Conservation (phyloP, 2,888 invertebrate species). For the Agrenia bidenticulata region DNA sequence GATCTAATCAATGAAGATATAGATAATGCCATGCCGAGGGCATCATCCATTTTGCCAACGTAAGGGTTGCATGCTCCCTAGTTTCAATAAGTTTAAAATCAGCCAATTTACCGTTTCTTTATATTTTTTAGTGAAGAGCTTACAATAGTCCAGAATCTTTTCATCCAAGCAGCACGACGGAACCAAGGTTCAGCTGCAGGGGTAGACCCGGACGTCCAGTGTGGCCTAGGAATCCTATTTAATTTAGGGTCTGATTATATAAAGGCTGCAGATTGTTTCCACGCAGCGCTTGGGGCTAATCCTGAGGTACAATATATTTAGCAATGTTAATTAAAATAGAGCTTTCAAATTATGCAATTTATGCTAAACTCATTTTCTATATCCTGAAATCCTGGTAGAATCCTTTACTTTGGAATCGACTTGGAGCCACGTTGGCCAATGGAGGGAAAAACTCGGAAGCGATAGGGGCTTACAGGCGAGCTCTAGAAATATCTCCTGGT, state of each 20-base stretch:
- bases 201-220: conserved; percentile 88
- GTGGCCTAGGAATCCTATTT: conserved; percentile 91
- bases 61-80: conserved; percentile 25
- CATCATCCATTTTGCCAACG: conserved; percentile 42
- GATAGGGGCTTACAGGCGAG: conserved; percentile 90
- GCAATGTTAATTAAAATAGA: background rate
- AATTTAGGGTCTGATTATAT: conserved; percentile 92
- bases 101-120: too few species aligned
- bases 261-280: conserved; percentile 95
- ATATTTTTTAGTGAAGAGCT: conserved; percentile 61
- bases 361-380: too few species aligned
- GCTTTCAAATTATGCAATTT: background rate
- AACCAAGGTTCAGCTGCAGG: conserved; percentile 63
- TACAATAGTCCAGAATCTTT: conserved; percentile 71
- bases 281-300: conserved; percentile 79
- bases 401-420: conserved; percentile 92
- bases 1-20: conserved; percentile 54
- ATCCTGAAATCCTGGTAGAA: conserved; percentile 63
- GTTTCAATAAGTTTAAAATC: background rate
- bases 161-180: conserved; percentile 75
- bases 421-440: conserved; percentile 96
- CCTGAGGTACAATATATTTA: conserved; percentile 69
- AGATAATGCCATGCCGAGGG: conserved; percentile 23
- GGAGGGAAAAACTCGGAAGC: conserved; percentile 93
- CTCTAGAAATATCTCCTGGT: conserved; percentile 87